phyloP scores from a whole-genome alignment of 2,797 vertebrate species.

The Halcyon leucocephala region DNA sequence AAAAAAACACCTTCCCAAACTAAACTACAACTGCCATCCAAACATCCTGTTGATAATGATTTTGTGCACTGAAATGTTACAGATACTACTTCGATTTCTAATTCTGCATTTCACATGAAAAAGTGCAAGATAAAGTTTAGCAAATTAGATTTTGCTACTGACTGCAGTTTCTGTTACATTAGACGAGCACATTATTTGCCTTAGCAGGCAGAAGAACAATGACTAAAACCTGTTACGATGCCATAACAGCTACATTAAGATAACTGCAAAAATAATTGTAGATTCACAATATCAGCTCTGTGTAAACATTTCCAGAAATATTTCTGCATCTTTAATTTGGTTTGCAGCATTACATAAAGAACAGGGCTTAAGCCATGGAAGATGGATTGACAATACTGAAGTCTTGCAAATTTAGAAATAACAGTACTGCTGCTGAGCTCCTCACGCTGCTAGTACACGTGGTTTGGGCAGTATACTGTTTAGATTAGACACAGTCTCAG shows the following conservation, averaged over 20 bases:
- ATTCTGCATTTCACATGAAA: constrained; percentile 69
- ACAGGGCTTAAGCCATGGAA: neutral
- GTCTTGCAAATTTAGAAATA: neutral
- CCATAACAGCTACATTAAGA: constrained; percentile 59
- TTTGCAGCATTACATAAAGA: constrained; percentile 4
- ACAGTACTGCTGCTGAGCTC: neutral
- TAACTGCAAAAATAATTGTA: constrained; percentile 71
- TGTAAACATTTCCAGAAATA: constrained; percentile 54
- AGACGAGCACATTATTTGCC: constrained; percentile 68
- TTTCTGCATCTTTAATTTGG: constrained; percentile 38
- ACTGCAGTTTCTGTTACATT: constrained; percentile 60
- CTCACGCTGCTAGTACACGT: neutral
- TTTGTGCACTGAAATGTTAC: constrained; percentile 46
- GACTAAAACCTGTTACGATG: constrained; percentile 62
- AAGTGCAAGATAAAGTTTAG: constrained; percentile 60
- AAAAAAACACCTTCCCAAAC: neutral
- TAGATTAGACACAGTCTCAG: neutral
- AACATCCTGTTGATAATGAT: constrained; percentile 41
- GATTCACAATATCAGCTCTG: constrained; percentile 54
- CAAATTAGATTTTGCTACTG: constrained; percentile 69
- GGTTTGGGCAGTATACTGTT: neutral
- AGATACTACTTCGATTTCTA: constrained; percentile 27
- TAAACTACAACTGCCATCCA: constrained; percentile 10
- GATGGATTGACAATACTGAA: neutral
- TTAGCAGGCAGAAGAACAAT: constrained; percentile 65